These are phyloP conservation scores for Morone chrysops DNA, from an alignment of 2,113 vertebrate genomes.

Conservation along the genomic window DNA sequence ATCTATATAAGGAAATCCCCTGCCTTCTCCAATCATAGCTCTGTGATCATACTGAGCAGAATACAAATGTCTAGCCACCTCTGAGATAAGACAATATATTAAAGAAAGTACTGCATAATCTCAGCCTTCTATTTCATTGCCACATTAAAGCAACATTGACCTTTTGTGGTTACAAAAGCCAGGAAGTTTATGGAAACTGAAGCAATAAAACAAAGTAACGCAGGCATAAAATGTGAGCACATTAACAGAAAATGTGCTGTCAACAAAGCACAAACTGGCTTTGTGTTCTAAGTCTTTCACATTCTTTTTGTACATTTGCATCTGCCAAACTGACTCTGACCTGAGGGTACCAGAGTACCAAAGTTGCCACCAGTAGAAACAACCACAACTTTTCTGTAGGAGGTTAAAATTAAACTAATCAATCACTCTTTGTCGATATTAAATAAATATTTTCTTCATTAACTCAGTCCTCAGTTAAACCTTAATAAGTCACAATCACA, in stretches of 20 bases:
- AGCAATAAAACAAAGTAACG: constrained; percentile 46
- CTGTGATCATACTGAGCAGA: not conserved
- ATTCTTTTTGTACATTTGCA: constrained; percentile 3
- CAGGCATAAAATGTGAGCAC: constrained; percentile 29
- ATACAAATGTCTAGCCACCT: constrained; percentile 27
- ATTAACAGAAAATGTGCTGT: constrained; percentile 33
- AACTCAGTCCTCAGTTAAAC: not conserved
- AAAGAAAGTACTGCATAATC: constrained; percentile 29
- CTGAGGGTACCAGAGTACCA: not conserved
- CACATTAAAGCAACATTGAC: constrained; percentile 52
- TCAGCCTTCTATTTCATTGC: constrained; percentile 40
- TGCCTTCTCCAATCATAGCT: constrained; percentile 32
- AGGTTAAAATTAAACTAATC: not conserved
- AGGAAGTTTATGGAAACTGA: constrained; percentile 40
- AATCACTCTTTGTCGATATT: not conserved
- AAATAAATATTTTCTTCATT: not conserved
- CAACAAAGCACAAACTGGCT: constrained; percentile 4
- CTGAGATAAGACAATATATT: constrained; percentile 36
- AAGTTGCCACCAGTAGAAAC: constrained; percentile 24
- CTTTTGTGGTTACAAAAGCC: constrained; percentile 38
- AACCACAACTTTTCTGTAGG: not conserved
- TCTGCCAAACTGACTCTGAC: constrained; percentile 24
- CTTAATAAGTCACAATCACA: constrained; percentile 32
- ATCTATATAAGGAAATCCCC: constrained; percentile 71
- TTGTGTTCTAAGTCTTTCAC: constrained; percentile 24